Conservation (phyloP, 2,797 vertebrate species). For the Mycteria americana region DNA sequence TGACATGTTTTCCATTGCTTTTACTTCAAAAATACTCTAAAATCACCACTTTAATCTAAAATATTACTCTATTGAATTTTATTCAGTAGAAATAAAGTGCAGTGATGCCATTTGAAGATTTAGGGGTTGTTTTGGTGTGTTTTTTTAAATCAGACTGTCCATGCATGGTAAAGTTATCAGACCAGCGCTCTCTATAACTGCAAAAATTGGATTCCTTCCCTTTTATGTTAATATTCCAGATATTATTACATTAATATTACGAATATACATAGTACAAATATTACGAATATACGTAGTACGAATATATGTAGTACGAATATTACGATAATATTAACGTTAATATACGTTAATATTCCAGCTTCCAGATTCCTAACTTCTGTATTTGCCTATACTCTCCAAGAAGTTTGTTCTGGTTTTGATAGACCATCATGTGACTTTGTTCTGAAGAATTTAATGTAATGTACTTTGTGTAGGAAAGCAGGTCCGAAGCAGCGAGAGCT, state of each 20-base stretch:
- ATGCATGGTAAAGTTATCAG: not conserved
- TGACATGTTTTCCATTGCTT: not conserved
- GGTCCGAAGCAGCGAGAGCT: accelerated
- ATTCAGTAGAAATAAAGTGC: not conserved
- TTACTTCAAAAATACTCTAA: not conserved
- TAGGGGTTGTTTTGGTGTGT: not conserved
- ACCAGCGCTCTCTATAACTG: not conserved
- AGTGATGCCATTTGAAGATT: not conserved
- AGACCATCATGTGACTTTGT: not conserved
- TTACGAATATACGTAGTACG: too few species aligned
- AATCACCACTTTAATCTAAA: not conserved
- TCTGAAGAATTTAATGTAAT: not conserved
- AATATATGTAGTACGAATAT: too few species aligned
- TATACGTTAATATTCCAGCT: not conserved
- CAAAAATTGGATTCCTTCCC: not conserved
- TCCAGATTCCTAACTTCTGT: not conserved
- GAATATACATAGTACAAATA: too few species aligned
- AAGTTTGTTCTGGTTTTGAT: not conserved
- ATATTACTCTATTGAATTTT: not conserved
- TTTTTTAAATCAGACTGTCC: not conserved
- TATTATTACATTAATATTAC: too few species aligned
- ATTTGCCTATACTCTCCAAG: not conserved
- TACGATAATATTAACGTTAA: too few species aligned
- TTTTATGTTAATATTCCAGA: not conserved
- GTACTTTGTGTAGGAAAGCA: not conserved